Evolutionary conservation across 2,888 invertebrate species (phyloP).

Genomic region (Sympetrum striolatum): DNA sequence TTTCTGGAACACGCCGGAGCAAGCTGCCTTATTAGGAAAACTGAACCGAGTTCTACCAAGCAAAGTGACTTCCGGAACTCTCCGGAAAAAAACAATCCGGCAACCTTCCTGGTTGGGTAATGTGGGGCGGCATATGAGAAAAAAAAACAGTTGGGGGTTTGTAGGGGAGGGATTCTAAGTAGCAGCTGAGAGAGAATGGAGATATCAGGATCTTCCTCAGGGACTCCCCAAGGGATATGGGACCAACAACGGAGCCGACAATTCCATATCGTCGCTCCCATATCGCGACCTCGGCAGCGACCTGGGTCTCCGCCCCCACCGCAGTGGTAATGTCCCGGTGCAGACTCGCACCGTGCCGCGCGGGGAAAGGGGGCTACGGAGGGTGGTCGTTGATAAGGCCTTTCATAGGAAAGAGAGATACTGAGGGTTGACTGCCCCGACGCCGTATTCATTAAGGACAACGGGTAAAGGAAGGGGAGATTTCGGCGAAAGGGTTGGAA

Average conservation of each 20-base stretch:
- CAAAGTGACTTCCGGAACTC: not conserved
- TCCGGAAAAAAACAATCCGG: not conserved
- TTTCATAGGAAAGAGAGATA: not conserved
- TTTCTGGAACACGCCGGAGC: not conserved
- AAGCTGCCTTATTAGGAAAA: too few species aligned
- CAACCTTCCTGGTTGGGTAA: not conserved
- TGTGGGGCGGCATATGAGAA: not conserved
- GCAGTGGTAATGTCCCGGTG: not conserved
- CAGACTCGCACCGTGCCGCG: not conserved
- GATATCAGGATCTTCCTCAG: not conserved
- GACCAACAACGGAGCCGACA: not conserved
- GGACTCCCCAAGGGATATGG: not conserved
- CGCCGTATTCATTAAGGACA: not conserved
- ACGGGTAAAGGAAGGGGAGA: not conserved
- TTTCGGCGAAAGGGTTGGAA: too few species aligned
- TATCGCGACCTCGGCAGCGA: not conserved
- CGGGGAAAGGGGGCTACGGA: not conserved
- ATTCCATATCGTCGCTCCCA: not conserved
- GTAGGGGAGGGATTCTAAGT: not conserved
- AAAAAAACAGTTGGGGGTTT: not conserved
- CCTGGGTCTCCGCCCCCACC: not conserved
- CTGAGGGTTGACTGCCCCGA: not conserved
- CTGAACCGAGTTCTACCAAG: not conserved
- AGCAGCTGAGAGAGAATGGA: slow-evolving; percentile 20
- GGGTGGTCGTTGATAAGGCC: not conserved